Conservation (phyloP, 2,797 vertebrate genomes). For the Pelobates cultripes region DNA sequence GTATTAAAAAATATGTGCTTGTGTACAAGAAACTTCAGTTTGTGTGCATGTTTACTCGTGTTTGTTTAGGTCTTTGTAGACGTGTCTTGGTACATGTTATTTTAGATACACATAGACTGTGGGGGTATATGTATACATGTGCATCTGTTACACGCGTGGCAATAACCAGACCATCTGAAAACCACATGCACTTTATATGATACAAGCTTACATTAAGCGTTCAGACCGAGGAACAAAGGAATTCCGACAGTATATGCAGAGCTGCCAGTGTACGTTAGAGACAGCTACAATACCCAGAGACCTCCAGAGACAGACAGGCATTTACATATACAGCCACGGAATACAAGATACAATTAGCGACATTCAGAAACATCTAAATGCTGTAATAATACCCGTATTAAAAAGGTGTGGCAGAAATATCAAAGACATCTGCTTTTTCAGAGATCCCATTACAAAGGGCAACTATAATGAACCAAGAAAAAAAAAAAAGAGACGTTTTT, state of each 20-base stretch:
- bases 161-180: conserved; percentile 30
- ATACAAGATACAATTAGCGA: not conserved
- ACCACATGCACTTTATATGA: conserved; percentile 10
- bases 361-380: not conserved
- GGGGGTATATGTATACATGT: not conserved
- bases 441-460: not conserved
- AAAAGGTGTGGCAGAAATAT: not conserved
- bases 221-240: conserved; percentile 36
- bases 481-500: not conserved
- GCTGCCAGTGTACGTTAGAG: not conserved
- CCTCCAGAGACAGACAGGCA: not conserved
- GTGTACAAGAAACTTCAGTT: not conserved
- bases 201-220: not conserved
- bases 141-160: conserved; percentile 18
- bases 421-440: not conserved
- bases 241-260: conserved; percentile 26
- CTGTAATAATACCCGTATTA: not conserved
- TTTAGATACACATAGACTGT: not conserved
- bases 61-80: not conserved
- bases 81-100: not conserved
- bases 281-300: not conserved
- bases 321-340: not conserved
- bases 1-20: not conserved
- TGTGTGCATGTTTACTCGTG: not conserved
- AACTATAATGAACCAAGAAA: not conserved